phyloP scores from a whole-genome alignment of 2,797 vertebrate species.

The Cichlasoma orientale region DNA sequence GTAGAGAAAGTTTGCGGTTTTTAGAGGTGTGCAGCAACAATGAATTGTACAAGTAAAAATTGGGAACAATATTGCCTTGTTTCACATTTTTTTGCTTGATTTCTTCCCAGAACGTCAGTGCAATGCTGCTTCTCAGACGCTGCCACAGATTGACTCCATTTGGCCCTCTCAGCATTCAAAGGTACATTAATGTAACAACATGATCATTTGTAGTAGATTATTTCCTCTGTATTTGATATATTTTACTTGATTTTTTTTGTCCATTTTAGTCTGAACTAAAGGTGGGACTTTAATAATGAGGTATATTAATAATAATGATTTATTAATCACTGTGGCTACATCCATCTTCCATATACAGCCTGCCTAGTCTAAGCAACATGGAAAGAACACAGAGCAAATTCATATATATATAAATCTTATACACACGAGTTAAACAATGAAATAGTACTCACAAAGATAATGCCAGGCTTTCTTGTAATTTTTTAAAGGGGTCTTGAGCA shows the following conservation, averaged over 20 bases:
- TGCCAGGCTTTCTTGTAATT: too few relatives aligned
- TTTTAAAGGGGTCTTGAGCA: too few relatives aligned
- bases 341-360: too few relatives aligned
- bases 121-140: slow-evolving; percentile 79
- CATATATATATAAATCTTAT: neutral
- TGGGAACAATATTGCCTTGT: neutral
- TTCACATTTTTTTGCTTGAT: neutral
- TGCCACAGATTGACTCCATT: slow-evolving; percentile 65
- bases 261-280: neutral
- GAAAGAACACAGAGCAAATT: too few relatives aligned
- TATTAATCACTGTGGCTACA: too few relatives aligned
- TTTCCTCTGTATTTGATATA: neutral
- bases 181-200: slow-evolving; percentile 53
- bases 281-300: too few relatives aligned
- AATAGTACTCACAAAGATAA: too few relatives aligned
- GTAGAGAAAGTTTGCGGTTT: neutral
- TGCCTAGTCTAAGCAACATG: too few relatives aligned
- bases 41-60: neutral
- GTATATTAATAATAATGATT: too few relatives aligned
- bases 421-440: too few relatives aligned
- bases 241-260: neutral
- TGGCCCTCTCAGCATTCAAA: slow-evolving; percentile 48
- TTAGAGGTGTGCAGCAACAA: neutral
- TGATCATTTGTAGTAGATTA: neutral
- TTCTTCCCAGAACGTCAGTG: slow-evolving; percentile 53